These are phyloP conservation scores for Erinaceus europaeus DNA, from an alignment of 2,113 vertebrate genomes.

Conservation along the genomic window DNA sequence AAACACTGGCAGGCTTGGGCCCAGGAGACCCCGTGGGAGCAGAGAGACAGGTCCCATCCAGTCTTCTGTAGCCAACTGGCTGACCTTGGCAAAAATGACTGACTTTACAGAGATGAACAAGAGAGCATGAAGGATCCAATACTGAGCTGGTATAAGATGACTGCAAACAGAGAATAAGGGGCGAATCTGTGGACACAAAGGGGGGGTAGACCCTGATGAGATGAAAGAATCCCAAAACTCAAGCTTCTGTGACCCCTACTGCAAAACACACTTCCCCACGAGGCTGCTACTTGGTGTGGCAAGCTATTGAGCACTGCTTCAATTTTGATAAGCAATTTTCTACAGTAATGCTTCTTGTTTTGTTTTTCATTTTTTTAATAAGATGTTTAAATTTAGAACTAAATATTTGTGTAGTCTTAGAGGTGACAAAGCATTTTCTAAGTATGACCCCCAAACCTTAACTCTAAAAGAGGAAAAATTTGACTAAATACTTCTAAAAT, in stretches of 20 bases:
- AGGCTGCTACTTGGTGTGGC: neutral
- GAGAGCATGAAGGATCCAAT: neutral
- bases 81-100: neutral
- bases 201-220: no score
- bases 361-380: neutral
- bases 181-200: neutral
- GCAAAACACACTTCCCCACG: accelerated
- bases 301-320: neutral
- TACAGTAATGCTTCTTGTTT: neutral
- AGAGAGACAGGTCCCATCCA: neutral
- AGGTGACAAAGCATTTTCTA: neutral
- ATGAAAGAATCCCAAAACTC: no score
- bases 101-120: neutral
- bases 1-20: accelerated
- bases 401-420: neutral
- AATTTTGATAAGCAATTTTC: neutral
- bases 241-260: neutral
- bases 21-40: no score
- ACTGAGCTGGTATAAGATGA: accelerated
- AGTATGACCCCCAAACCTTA: no score
- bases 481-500: neutral
- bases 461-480: neutral
- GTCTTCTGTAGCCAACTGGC: neutral
- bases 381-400: neutral
- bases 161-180: neutral